phyloP scores from a whole-genome alignment of 2,888 invertebrate genomes.

The Acleris sparsana region DNA sequence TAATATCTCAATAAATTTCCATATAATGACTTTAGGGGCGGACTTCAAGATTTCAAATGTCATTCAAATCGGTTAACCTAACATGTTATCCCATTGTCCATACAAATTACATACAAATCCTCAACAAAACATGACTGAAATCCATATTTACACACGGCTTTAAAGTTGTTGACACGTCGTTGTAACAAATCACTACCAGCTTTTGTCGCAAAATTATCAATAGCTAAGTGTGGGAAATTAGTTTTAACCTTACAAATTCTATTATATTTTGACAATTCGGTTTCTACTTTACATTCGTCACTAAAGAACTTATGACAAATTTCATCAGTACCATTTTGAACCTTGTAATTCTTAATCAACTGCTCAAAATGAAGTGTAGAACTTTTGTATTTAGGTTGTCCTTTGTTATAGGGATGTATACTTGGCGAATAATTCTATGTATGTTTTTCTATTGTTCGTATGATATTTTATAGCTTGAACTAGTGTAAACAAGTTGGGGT shows the following conservation, averaged over 20 bases:
- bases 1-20: conserved; percentile 5
- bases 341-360: too few species aligned
- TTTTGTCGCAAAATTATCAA: conserved; percentile 60
- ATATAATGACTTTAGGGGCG: conserved; percentile 15
- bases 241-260: conserved; percentile 46
- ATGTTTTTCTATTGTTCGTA: conserved; percentile 76
- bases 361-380: too few species aligned
- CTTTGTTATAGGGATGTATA: conserved; percentile 65
- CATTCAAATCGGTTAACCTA: conserved; percentile 24
- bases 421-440: conserved; percentile 58
- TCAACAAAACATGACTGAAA: conserved; percentile 42
- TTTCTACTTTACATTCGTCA: conserved; percentile 67
- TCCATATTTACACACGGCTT: conserved; percentile 49
- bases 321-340: too few species aligned
- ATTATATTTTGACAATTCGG: conserved; percentile 78
- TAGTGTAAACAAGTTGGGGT: conserved; percentile 77
- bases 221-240: conserved; percentile 76
- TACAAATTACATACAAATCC: conserved; percentile 23
- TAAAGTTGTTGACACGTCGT: conserved; percentile 67
- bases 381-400: too few species aligned
- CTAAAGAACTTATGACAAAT: conserved; percentile 33
- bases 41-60: conserved; percentile 3
- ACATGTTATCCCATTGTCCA: conserved; percentile 28
- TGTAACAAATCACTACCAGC: conserved; percentile 56
- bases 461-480: conserved; percentile 78